Base-by-base conservation (phyloP, 2,888 invertebrate species). In the Copidosoma aretas region DNA sequence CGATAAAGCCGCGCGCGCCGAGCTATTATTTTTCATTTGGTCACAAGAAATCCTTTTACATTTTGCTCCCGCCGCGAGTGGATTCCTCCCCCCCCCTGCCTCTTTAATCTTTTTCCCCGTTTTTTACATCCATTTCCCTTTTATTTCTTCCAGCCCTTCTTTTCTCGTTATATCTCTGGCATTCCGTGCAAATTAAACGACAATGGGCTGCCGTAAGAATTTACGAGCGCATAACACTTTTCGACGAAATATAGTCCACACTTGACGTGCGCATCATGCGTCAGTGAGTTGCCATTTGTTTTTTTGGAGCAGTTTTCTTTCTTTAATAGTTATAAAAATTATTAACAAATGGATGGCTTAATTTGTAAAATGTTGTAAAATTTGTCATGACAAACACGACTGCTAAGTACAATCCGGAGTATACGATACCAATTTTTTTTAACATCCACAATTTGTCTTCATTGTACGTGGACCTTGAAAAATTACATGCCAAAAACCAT, bases 11-110 rank as follows among this genome's bases (percentile, higher is more conserved):
- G 19, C n/a, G n/a, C 52, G 52, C 4, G 75, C 72, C 70, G 43
- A 46, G 75, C 78, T 75, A 79, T 80, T 79, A 79, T 78, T 80
- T 78, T 77, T 78, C 78, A 78, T 79, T 78, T 68, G 71, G 67
- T 75, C 73, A 73, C 73, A 68, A 73, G 75, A 77, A 76, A 77
- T 79, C 77, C 77, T 77, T 76, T 77, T 75, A 76, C 75, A 76
- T 78, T 76, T 77, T 73, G 62, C 71, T 64, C 72, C 72, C 64
- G 64, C 65, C 64, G 60, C 68, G 53, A 54, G 62, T 62, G 39
- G 49, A 56, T 54, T 17, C 17, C 12, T 60, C 22, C 17, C 62
- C 41, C 22, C 21, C 70, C 39, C 59, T 46, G 60, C 57, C 65
- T 43, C 68, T 58, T 64, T 60, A 52, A 57, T 65, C 61, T 60